A percentile compares a stretch with the other conserved stretches of the same genome.
Evolutionary conservation across 23 tunicate species (phyloP).

Genomic region (Halocynthia aurantium): DNA sequence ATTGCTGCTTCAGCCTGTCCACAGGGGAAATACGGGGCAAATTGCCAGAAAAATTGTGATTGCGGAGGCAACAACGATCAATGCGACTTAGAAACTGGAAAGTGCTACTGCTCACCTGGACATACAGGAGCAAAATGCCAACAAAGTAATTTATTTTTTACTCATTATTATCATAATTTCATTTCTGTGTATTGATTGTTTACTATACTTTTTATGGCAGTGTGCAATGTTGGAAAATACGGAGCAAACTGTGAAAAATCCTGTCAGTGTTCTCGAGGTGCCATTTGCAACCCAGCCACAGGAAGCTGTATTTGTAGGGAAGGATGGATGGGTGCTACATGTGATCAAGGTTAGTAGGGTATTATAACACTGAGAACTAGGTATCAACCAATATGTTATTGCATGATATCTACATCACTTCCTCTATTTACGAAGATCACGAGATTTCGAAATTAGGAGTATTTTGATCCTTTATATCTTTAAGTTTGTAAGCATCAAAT

Average conservation of each 20-base stretch:
- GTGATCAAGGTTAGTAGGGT: slow-evolving; percentile 26
- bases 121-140: slow-evolving; percentile 56
- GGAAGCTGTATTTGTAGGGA: slow-evolving; percentile 43
- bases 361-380: neutral
- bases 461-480: too few species aligned
- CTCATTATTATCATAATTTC: too few species aligned
- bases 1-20: slow-evolving; percentile 50
- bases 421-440: too few species aligned
- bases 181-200: too few species aligned
- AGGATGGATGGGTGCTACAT: slow-evolving; percentile 46
- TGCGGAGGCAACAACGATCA: slow-evolving; percentile 12
- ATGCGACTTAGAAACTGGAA: slow-evolving; percentile 51
- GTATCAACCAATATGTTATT: neutral
- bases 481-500: too few species aligned
- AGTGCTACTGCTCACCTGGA: slow-evolving; percentile 70
- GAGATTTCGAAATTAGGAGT: too few species aligned
- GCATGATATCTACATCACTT: too few species aligned
- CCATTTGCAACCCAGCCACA: slow-evolving; percentile 41
- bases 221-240: slow-evolving; percentile 44
- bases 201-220: neutral
- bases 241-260: slow-evolving; percentile 53
- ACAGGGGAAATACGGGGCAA: slow-evolving; percentile 61
- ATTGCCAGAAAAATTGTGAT: slow-evolving; percentile 41
- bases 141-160: slow-evolving; percentile 24
- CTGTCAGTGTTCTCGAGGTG: slow-evolving; percentile 39